phyloP scores from a whole-genome alignment of 2,797 vertebrate genomes.

The Melanotaenia pygmaea region DNA sequence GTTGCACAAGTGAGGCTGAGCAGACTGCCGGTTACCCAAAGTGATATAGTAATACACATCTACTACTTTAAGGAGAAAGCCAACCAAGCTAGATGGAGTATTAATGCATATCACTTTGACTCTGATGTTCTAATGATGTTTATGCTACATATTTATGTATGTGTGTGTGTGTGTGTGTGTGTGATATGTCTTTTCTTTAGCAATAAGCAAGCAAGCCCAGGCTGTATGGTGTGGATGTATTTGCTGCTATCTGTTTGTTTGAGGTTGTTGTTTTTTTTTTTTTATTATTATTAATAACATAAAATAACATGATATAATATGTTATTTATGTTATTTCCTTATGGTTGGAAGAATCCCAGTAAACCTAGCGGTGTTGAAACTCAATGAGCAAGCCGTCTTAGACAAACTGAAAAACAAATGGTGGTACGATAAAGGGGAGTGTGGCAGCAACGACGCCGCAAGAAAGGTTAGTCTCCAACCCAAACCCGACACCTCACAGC shows the following conservation, averaged over 20 bases:
- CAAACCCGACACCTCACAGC: conserved; percentile 77
- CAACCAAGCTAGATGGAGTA: conserved; percentile 91
- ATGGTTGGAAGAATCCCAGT: conserved; percentile 97
- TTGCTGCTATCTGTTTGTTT: conserved; percentile 72
- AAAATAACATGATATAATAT: conserved; percentile 98
- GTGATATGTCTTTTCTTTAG: conserved; percentile 61
- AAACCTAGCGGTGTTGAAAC: conserved; percentile 99
- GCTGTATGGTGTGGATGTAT: conserved; percentile 62
- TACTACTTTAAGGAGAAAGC: conserved; percentile 87
- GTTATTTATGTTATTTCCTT: conserved; percentile 99
- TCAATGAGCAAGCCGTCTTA: conserved; percentile 99
- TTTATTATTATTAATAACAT: conserved; percentile 99
- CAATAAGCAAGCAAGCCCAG: conserved; percentile 47
- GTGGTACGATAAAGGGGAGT: conserved; percentile 99
- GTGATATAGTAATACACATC: conserved; percentile 99
- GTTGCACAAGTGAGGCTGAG: conserved; percentile 75
- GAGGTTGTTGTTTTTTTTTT: not conserved
- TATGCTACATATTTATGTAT: conserved; percentile 53
- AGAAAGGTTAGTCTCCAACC: conserved; percentile 95
- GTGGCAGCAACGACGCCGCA: conserved; percentile 99
- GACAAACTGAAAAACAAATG: conserved; percentile 99
- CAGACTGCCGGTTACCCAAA: conserved; percentile 96
- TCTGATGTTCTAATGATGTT: conserved; percentile 80
- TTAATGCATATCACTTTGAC: conserved; percentile 94
- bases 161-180: conserved; percentile 83